These are phyloP conservation scores for Aurelia sp. DNA, from an alignment of 30 jellyfish, hydroid and myxozoan genomes.

Conservation along the genomic window DNA sequence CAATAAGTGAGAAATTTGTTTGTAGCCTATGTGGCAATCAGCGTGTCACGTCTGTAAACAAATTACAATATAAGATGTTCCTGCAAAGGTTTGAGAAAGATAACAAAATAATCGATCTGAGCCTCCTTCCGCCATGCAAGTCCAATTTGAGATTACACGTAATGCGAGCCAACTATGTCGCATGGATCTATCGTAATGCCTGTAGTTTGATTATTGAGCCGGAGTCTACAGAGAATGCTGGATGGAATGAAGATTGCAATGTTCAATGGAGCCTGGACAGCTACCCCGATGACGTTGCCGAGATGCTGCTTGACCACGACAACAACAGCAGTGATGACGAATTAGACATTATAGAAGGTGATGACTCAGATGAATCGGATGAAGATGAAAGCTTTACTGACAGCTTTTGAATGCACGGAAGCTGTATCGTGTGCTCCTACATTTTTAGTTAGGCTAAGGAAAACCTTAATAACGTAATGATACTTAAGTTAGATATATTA, in stretches of 20 bases:
- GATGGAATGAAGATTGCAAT: slow-evolving; percentile 34
- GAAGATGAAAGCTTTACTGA: no score
- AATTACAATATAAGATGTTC: slow-evolving; percentile 16
- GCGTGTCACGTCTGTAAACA: slow-evolving; percentile 34
- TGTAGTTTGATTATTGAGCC: slow-evolving; percentile 17
- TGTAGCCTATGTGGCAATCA: slow-evolving; percentile 40
- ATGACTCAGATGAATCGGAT: no score
- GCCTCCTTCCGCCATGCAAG: slow-evolving; percentile 58
- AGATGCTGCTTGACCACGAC: slow-evolving; percentile 20
- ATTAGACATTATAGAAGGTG: neutral
- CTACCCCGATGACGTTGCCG: slow-evolving; percentile 60
- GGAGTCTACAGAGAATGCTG: slow-evolving; percentile 20
- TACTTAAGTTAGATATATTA: no score
- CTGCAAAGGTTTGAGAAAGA: slow-evolving; percentile 40
- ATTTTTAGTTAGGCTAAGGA: no score
- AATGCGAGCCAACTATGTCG: slow-evolving; percentile 59
- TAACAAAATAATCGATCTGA: slow-evolving; percentile 43
- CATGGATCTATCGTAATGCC: slow-evolving; percentile 43
- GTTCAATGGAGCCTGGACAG: slow-evolving; percentile 45
- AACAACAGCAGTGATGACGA: slow-evolving; percentile 18
- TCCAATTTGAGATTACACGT: slow-evolving; percentile 13
- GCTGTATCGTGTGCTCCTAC: no score
- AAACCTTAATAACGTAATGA: no score
- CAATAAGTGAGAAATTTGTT: slow-evolving; percentile 36
- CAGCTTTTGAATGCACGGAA: no score